Conservation (phyloP, 2,797 vertebrate species). For the Sebastes diaconus region DNA sequence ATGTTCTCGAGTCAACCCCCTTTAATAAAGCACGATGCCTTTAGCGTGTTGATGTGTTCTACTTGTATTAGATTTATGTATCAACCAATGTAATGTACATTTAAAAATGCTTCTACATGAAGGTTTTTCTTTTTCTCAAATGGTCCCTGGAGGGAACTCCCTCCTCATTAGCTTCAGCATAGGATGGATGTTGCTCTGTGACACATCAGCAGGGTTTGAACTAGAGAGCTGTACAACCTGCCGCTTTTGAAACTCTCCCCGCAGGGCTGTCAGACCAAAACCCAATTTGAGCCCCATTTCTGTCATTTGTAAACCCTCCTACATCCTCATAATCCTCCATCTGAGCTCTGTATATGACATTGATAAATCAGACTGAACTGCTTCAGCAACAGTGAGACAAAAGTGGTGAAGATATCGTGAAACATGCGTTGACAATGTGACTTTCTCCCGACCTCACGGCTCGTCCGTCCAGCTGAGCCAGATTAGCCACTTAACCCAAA, state of each 20-base stretch:
- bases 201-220: constrained; percentile 5
- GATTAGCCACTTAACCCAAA: not conserved
- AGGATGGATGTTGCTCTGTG: not conserved
- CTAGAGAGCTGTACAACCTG: not conserved
- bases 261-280: constrained; percentile 43
- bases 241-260: constrained; percentile 22
- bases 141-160: not conserved
- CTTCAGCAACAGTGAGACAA: constrained; percentile 2
- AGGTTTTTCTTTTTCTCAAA: not conserved
- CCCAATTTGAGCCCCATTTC: constrained; percentile 52
- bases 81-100: not conserved
- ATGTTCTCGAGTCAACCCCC: not conserved
- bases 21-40: not conserved
- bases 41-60: not conserved
- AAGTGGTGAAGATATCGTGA: constrained; percentile 15
- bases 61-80: not conserved
- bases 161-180: not conserved
- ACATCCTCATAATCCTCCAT: constrained; percentile 44
- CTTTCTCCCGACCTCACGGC: constrained; percentile 19
- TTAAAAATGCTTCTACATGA: not conserved
- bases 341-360: constrained; percentile 42
- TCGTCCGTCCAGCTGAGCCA: not conserved
- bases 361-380: constrained; percentile 38
- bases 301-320: constrained; percentile 38
- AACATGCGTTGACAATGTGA: not conserved